Evolutionary conservation across 2,113 vertebrate genomes (phyloP).

Genomic region (Gnathonemus echidnorhynchus): DNA sequence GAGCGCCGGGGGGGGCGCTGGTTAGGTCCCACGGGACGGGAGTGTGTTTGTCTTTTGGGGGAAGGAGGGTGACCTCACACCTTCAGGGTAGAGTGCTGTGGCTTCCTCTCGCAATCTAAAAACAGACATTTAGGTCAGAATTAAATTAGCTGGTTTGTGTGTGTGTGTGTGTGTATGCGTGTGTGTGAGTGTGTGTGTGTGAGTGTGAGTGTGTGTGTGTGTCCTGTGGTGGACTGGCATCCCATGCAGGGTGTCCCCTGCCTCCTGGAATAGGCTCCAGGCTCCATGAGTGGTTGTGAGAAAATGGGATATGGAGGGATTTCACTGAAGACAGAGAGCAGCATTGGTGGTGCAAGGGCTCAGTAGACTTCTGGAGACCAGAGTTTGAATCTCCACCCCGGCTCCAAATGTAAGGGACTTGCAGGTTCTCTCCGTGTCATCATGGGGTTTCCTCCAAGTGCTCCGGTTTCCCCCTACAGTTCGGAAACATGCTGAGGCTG

Average conservation of each 20-base stretch:
- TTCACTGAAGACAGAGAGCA: too few species aligned
- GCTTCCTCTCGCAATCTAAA: neutral
- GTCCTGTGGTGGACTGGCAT: neutral
- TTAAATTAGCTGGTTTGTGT: neutral
- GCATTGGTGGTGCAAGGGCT: too few species aligned
- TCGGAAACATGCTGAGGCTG: neutral
- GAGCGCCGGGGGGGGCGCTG: constrained; percentile 34
- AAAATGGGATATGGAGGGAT: too few species aligned
- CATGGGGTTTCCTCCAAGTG: too few species aligned
- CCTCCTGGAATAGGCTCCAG: too few species aligned
- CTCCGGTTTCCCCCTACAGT: neutral
- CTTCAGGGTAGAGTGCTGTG: neutral
- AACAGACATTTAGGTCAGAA: neutral
- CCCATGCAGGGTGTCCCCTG: too few species aligned
- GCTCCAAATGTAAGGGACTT: too few species aligned
- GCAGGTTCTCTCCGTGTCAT: too few species aligned
- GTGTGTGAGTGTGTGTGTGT: neutral
- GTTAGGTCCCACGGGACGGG: neutral
- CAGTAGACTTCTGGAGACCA: too few species aligned
- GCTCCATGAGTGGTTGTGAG: too few species aligned
- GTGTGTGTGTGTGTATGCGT: neutral
- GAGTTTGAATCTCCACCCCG: too few species aligned
- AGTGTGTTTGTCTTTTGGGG: too few species aligned
- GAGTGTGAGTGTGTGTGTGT: neutral
- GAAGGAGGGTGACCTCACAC: neutral